Percentiles rank a stretch among this genome's conserved stretches.
Conservation (phyloP, 2,797 vertebrate genomes). For the Macrochelys suwanniensis region DNA sequence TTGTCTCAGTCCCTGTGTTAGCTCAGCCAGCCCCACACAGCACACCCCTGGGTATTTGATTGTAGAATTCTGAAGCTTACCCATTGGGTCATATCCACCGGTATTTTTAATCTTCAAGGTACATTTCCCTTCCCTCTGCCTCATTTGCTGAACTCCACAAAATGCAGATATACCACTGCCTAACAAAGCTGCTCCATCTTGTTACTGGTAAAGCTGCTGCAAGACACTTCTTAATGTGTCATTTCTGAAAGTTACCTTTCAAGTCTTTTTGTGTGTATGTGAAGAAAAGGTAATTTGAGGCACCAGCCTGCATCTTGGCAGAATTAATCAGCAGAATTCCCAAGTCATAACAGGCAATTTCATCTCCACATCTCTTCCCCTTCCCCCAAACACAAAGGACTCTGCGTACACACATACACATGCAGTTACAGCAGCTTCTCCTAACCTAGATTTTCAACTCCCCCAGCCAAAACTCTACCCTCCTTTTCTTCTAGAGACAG, state of each 20-base stretch:
- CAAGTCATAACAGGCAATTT: background rate
- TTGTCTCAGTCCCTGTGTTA: background rate
- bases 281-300: background rate
- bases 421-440: background rate
- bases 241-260: background rate
- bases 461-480: background rate
- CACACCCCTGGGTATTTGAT: background rate
- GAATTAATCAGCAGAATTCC: background rate
- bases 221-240: background rate
- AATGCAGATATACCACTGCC: background rate
- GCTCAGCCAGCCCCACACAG: rapidly evolving
- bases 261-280: background rate
- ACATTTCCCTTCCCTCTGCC: background rate
- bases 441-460: background rate
- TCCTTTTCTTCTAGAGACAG: background rate
- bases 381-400: background rate
- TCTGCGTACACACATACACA: background rate
- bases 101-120: background rate
- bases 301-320: background rate
- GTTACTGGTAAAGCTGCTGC: background rate
- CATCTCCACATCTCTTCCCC: background rate
- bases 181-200: background rate
- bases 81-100: background rate
- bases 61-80: background rate
- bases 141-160: background rate